These are phyloP conservation scores for Aphodius granarius DNA, from an alignment of 2,888 invertebrate species.

Conservation along the genomic window DNA sequence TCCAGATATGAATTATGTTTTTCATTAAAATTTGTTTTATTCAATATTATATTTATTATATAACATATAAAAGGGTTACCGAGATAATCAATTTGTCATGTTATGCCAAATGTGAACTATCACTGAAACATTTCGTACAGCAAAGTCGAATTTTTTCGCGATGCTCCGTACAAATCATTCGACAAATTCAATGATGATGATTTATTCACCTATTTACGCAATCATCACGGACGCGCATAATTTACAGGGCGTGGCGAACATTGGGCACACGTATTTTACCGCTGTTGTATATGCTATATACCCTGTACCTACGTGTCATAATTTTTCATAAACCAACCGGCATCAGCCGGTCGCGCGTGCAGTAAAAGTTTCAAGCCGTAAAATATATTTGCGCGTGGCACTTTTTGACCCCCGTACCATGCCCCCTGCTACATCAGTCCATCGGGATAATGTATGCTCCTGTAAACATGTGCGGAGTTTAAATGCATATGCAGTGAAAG, in stretches of 20 bases:
- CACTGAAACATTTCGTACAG: too few relatives aligned
- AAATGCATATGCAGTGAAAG: not conserved
- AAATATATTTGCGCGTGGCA: not conserved
- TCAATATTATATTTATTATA: not conserved
- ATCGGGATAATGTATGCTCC: not conserved
- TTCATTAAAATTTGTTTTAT: not conserved
- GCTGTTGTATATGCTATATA: not conserved
- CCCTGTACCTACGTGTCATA: not conserved
- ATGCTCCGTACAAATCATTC: not conserved
- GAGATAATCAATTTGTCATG: too few relatives aligned
- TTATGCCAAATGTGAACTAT: too few relatives aligned
- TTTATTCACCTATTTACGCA: not conserved
- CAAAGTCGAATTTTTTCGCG: not conserved
- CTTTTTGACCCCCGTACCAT: not conserved
- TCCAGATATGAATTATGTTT: not conserved
- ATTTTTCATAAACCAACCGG: not conserved
- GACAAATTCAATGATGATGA: not conserved
- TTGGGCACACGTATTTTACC: not conserved
- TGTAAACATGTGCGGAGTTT: not conserved
- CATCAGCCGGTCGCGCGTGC: not conserved
- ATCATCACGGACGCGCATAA: not conserved
- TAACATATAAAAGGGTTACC: not conserved
- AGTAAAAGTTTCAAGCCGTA: not conserved
- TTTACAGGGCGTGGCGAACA: not conserved
- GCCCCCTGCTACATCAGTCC: too few relatives aligned